Evolutionary conservation across 2,888 invertebrate genomes (phyloP).

Genomic region (Acanthopleura granulata): DNA sequence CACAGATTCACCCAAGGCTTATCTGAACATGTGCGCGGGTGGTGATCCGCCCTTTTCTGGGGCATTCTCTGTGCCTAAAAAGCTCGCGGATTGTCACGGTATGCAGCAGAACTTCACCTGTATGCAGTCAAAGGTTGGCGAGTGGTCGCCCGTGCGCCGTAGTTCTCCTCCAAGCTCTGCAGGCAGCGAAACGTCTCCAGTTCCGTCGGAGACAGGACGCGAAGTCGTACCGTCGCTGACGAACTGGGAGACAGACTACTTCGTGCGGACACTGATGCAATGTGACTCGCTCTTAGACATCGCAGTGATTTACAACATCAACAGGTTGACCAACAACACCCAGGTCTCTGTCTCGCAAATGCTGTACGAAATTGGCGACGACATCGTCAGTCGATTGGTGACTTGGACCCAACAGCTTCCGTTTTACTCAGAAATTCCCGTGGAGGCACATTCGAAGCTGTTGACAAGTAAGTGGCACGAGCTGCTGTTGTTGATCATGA

Average conservation of each 20-base stretch:
- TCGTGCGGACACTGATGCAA: slow-evolving; percentile 31
- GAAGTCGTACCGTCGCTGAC: neutral
- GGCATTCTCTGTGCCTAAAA: neutral
- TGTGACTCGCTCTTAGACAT: slow-evolving; percentile 48
- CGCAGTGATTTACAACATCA: slow-evolving; percentile 43
- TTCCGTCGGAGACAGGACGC: neutral
- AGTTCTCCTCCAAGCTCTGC: neutral
- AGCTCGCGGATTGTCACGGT: neutral
- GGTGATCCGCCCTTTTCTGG: neutral
- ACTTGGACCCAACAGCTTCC: slow-evolving; percentile 99
- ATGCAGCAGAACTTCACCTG: neutral
- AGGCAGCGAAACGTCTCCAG: neutral
- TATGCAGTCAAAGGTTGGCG: neutral
- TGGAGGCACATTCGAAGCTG: slow-evolving; percentile 88
- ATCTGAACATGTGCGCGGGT: neutral
- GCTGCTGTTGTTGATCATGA: slow-evolving; percentile 54
- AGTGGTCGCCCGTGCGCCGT: neutral
- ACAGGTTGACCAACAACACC: slow-evolving; percentile 38
- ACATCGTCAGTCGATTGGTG: slow-evolving; percentile 97
- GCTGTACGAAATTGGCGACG: slow-evolving; percentile 95
- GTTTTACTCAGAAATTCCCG: slow-evolving; percentile 95
- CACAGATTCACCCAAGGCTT: neutral
- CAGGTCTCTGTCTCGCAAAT: slow-evolving; percentile 79
- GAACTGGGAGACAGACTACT: neutral
- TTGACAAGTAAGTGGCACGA: slow-evolving; percentile 97